phyloP scores from a whole-genome alignment of 2,113 vertebrate genomes.

The Prionailurus viverrinus region DNA sequence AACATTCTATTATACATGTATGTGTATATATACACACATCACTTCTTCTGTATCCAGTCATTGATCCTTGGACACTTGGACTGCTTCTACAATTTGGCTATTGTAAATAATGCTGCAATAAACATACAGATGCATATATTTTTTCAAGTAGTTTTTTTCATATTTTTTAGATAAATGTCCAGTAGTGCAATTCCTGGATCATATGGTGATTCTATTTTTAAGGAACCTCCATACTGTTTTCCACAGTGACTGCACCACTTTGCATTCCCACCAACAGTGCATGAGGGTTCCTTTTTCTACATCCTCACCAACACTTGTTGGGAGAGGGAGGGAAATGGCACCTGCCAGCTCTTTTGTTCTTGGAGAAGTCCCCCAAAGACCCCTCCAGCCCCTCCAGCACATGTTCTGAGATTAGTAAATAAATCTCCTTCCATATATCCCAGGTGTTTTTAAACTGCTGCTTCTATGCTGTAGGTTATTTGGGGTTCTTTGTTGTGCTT shows the following conservation, averaged over 20 bases:
- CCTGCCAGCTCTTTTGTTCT: not conserved
- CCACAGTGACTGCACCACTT: not conserved
- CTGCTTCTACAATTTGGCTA: not conserved
- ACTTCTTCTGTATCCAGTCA: not conserved
- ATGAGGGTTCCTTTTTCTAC: not conserved
- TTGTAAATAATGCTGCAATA: not conserved
- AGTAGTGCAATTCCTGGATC: not conserved
- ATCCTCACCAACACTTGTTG: not conserved
- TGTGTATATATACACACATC: not conserved
- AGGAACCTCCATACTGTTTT: not conserved
- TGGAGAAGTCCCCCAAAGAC: not conserved
- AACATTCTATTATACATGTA: not conserved
- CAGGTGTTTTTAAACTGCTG: not conserved
- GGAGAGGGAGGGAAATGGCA: not conserved
- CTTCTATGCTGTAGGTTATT: not conserved
- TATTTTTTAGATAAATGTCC: not conserved
- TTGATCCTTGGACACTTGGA: not conserved
- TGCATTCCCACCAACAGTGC: not conserved
- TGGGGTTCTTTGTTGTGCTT: not conserved
- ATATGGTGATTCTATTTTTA: not conserved
- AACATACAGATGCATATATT: not conserved
- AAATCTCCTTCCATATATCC: not conserved
- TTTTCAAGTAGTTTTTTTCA: not conserved
- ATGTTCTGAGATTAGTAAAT: not conserved
- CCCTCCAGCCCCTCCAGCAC: not conserved